Evolutionary conservation across 2,888 invertebrate genomes (phyloP).

Genomic region (Polymixis flavicincta): DNA sequence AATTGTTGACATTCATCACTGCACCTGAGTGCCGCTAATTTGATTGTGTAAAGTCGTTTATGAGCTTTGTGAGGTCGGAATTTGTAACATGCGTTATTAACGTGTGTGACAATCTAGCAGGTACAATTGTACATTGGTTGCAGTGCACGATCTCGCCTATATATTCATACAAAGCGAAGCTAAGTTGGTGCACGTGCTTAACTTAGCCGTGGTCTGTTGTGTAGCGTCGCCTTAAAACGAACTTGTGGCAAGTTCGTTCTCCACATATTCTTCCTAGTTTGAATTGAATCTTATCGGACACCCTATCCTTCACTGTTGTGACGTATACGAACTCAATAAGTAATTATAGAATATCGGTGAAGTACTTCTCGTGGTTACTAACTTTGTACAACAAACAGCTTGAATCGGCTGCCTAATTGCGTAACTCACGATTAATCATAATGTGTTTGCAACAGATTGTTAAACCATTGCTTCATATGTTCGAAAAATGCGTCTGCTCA

Average conservation of each 20-base stretch:
- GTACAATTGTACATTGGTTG: neutral
- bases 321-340: too few species aligned
- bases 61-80: constrained; percentile 7
- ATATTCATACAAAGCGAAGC: neutral
- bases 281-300: neutral
- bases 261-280: neutral
- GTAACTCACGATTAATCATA: too few species aligned
- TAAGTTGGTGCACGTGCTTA: neutral
- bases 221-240: neutral
- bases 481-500: too few species aligned
- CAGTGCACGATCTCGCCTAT: neutral
- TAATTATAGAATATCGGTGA: neutral
- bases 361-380: neutral
- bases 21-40: constrained; percentile 35
- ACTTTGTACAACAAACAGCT: neutral
- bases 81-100: neutral
- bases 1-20: constrained; percentile 54
- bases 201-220: neutral
- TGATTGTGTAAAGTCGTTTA: constrained; percentile 21
- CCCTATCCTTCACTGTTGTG: neutral
- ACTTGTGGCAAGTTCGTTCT: too few species aligned
- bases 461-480: too few species aligned
- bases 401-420: too few species aligned
- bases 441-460: too few species aligned
- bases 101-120: too few species aligned